A percentile compares a stretch with the other conserved stretches of the same genome.
These are phyloP conservation scores for Gymnarchus niloticus DNA, from an alignment of 2,113 vertebrate genomes.

Conservation along the genomic window DNA sequence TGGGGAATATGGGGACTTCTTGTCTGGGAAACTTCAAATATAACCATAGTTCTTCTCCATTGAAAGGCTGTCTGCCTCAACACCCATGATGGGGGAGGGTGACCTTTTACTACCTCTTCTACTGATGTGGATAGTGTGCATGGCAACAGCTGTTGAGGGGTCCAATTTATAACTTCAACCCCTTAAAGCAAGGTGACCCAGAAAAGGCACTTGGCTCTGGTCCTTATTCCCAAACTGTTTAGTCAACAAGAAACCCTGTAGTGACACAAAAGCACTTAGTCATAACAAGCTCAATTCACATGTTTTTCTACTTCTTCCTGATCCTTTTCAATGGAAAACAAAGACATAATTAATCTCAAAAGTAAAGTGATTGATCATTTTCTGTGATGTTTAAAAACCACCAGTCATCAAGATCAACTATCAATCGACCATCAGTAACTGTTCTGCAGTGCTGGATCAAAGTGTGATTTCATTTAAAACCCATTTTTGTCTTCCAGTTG, in stretches of 20 bases:
- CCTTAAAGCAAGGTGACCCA: conserved; percentile 62
- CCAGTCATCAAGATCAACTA: background rate
- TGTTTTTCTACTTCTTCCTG: background rate
- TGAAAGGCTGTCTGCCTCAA: conserved; percentile 14
- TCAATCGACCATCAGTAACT: background rate
- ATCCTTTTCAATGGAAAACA: background rate
- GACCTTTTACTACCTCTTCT: conserved; percentile 25
- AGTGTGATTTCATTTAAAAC: background rate
- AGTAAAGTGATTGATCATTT: background rate
- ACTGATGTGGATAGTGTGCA: conserved; percentile 30
- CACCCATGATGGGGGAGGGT: conserved; percentile 29
- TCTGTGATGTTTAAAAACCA: background rate
- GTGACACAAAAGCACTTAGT: background rate
- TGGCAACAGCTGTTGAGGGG: conserved; percentile 44
- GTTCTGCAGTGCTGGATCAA: background rate
- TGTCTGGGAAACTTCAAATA: no score
- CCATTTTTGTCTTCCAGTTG: background rate
- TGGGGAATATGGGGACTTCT: no score
- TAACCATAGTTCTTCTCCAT: background rate
- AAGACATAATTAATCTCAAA: background rate
- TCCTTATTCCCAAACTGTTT: conserved; percentile 35
- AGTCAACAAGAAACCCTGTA: background rate
- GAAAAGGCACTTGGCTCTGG: conserved; percentile 50
- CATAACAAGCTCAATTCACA: background rate
- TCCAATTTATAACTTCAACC: conserved; percentile 49